These are phyloP conservation scores for Syngnathus typhle DNA, from an alignment of 2,113 vertebrate species.

Conservation along the genomic window DNA sequence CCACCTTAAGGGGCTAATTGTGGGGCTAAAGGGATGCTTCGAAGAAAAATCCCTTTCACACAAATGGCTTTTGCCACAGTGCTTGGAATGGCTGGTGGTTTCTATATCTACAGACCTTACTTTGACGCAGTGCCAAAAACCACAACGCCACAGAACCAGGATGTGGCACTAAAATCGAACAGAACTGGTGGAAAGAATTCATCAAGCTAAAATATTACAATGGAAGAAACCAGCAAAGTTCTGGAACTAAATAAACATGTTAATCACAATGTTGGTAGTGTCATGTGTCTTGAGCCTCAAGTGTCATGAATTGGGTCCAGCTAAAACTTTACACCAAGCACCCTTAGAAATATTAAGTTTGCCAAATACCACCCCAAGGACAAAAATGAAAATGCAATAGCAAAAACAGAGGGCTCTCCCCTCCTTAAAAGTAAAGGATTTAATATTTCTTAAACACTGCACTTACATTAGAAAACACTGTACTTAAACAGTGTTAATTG, in stretches of 20 bases:
- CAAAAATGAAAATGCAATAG: too few relatives aligned
- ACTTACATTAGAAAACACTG: too few relatives aligned
- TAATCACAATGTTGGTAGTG: neutral
- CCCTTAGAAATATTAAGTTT: too few relatives aligned
- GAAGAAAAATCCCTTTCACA: slow-evolving; percentile 65
- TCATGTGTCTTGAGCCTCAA: neutral
- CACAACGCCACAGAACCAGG: slow-evolving; percentile 30
- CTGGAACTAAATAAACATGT: neutral
- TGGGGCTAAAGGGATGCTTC: slow-evolving; percentile 49
- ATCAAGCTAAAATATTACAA: neutral
- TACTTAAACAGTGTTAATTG: too few relatives aligned
- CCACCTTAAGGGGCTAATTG: neutral
- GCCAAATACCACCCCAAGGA: too few relatives aligned
- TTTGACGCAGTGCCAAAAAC: slow-evolving; percentile 52
- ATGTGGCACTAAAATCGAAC: slow-evolving; percentile 28
- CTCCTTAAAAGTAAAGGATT: too few relatives aligned
- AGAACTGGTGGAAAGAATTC: slow-evolving; percentile 16
- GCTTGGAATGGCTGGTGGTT: slow-evolving; percentile 77
- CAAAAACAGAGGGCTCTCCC: too few relatives aligned
- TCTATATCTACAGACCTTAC: slow-evolving; percentile 84
- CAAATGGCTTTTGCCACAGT: slow-evolving; percentile 64
- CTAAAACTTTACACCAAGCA: too few relatives aligned
- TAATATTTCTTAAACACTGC: too few relatives aligned
- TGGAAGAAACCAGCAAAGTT: slow-evolving; percentile 1
- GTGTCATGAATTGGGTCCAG: neutral